Percentiles rank a stretch among this genome's conserved stretches.
Conservation (phyloP, 2,888 invertebrate genomes). For the Plagiodera versicolora region DNA sequence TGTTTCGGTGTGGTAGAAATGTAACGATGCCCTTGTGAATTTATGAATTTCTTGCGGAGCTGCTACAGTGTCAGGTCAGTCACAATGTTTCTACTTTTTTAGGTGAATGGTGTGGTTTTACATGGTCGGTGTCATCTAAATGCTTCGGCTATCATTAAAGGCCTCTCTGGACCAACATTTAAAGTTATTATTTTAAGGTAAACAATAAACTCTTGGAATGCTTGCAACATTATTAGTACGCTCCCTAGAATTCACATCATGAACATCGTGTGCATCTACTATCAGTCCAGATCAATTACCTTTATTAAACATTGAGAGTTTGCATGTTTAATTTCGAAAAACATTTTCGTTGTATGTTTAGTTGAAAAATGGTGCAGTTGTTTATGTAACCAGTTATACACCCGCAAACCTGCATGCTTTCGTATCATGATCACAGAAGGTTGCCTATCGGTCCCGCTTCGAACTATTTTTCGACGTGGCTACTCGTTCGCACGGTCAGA, state of each 20-base stretch:
- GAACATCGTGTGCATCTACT: background rate
- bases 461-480: constrained; percentile 12
- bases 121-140: constrained; percentile 95
- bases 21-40: constrained; percentile 35
- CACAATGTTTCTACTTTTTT: constrained; percentile 47
- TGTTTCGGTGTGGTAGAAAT: constrained; percentile 30
- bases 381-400: constrained; percentile 27
- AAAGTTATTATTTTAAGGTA: constrained; percentile 87
- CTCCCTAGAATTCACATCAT: no score
- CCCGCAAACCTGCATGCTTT: constrained; percentile 5
- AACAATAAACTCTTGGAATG: constrained; percentile 24
- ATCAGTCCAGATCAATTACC: no score
- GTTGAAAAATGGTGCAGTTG: constrained; percentile 5
- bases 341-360: background rate
- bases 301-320: background rate
- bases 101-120: constrained; percentile 93
- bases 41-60: constrained; percentile 44
- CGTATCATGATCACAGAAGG: no score
- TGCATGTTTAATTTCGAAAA: constrained; percentile 12
- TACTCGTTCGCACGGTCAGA: background rate
- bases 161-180: constrained; percentile 78
- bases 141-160: constrained; percentile 94
- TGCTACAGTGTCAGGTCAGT: constrained; percentile 47
- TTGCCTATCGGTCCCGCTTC: background rate
- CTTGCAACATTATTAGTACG: no score